phyloP scores from a whole-genome alignment of 2,888 invertebrate species.

The Coleophora deauratella region DNA sequence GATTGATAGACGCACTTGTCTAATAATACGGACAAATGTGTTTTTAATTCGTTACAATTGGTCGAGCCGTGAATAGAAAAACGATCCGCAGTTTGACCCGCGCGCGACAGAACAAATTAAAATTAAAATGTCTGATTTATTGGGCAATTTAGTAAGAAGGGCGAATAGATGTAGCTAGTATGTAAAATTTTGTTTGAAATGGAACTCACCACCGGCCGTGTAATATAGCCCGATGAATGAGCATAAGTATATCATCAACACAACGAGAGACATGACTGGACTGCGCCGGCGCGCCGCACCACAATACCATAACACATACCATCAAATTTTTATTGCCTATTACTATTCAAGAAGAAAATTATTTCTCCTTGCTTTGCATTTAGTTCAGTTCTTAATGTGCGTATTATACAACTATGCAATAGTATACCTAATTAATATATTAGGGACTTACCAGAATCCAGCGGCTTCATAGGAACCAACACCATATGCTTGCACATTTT shows the following conservation, averaged over 20 bases:
- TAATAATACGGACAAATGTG: constrained; percentile 52
- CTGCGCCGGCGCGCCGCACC: constrained; percentile 4
- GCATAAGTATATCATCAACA: neutral
- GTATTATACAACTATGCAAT: neutral
- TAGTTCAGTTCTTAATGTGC: neutral
- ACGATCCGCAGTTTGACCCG: constrained; percentile 6
- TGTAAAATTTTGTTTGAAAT: constrained; percentile 5
- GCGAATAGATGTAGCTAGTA: constrained; percentile 17
- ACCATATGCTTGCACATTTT: constrained; percentile 54
- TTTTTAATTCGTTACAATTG: constrained; percentile 61
- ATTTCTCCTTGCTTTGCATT: neutral
- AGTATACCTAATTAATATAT: constrained; percentile 2
- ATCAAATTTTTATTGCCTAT: constrained; percentile 3
- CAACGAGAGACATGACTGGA: constrained; percentile 2
- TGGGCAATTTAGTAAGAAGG: constrained; percentile 22
- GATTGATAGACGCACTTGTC: constrained; percentile 39
- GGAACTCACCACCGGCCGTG: neutral
- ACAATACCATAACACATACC: neutral
- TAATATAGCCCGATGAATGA: neutral
- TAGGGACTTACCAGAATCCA: constrained; percentile 41
- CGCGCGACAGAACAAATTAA: constrained; percentile 8
- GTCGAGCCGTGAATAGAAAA: constrained; percentile 33
- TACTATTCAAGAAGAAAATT: neutral
- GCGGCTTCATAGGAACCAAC: constrained; percentile 42
- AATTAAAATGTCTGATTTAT: constrained; percentile 13